These are phyloP conservation scores for Craseonycteris thonglongyai DNA, from an alignment of 2,113 vertebrate genomes.

Conservation along the genomic window DNA sequence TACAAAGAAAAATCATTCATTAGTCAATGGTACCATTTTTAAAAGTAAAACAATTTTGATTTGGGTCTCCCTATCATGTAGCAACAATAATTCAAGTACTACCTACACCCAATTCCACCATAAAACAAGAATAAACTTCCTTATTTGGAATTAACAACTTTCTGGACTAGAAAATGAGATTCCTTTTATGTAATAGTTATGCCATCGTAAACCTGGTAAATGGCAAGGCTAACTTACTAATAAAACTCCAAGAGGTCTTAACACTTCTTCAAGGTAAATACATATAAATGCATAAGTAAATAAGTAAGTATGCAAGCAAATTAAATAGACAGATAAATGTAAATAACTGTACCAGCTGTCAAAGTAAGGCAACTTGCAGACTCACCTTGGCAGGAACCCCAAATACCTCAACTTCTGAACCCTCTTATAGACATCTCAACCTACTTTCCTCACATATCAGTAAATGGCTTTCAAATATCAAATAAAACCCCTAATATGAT, in stretches of 20 bases:
- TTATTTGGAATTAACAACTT: not conserved
- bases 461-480: not conserved
- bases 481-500: not conserved
- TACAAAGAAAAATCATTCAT: conserved; percentile 73
- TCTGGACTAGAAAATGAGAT: not conserved
- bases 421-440: not conserved
- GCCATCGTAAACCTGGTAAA: not conserved
- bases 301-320: not conserved
- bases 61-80: not conserved
- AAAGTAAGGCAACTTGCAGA: not conserved
- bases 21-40: conserved; percentile 12
- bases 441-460: not conserved
- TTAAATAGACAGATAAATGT: not conserved
- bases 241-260: not conserved
- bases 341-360: not conserved
- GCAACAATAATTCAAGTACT: not conserved
- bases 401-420: not conserved
- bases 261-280: not conserved
- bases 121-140: not conserved
- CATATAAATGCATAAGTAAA: not conserved
- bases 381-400: not conserved
- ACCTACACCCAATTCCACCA: not conserved
- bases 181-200: not conserved
- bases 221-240: not conserved
- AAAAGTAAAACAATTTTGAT: not conserved